Conservation (phyloP, 2,797 vertebrate species). For the Eulemur mongoz region DNA sequence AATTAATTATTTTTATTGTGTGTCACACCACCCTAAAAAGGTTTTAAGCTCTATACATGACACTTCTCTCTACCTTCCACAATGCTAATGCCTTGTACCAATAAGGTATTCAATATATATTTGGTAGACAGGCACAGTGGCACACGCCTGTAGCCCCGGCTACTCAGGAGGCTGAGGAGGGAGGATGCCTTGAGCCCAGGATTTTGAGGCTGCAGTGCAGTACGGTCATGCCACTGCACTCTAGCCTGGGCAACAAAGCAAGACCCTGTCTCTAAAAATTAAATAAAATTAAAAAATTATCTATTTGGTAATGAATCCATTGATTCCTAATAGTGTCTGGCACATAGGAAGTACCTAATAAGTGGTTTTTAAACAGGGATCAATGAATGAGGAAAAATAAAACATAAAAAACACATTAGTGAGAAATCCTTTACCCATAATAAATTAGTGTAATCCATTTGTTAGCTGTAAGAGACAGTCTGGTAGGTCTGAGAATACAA, state of each 20-base stretch:
- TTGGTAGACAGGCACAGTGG: not conserved
- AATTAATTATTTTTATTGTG: constrained; percentile 47
- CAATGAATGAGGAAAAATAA: not conserved
- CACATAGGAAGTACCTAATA: not conserved
- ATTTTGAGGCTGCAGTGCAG: not conserved
- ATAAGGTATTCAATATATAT: not conserved
- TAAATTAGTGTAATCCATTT: constrained; percentile 15
- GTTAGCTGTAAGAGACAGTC: not conserved
- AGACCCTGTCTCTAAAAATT: not conserved
- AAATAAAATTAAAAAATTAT: not conserved
- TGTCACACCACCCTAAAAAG: not conserved
- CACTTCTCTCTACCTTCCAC: not conserved
- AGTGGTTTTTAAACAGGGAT: not conserved
- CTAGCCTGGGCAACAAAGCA: not conserved
- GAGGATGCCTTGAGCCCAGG: not conserved
- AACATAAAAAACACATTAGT: not conserved
- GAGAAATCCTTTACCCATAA: not conserved
- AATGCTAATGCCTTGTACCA: constrained; percentile 12
- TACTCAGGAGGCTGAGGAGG: not conserved
- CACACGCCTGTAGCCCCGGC: not conserved
- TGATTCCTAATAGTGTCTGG: constrained; percentile 1
- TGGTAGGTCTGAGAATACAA: not conserved
- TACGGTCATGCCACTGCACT: not conserved
- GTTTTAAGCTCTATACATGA: not conserved
- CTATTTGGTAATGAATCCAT: not conserved